These are phyloP conservation scores for Drosophila acutilabella DNA, from an alignment of 2,888 invertebrate genomes.

Conservation along the genomic window DNA sequence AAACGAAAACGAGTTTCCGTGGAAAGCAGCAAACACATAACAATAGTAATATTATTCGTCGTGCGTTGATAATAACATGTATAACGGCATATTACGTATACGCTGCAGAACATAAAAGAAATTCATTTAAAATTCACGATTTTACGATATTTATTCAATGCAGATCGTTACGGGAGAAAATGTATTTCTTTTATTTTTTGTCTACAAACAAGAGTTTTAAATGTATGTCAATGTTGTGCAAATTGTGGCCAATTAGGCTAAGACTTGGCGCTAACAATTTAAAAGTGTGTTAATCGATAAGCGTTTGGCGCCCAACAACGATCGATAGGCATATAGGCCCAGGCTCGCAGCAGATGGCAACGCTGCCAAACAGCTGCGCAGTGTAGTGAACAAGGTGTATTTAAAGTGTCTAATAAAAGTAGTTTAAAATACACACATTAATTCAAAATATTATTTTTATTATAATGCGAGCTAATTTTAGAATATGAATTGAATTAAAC, in stretches of 20 bases:
- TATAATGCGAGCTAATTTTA: no score
- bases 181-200: neutral
- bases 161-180: slow-evolving; percentile 11
- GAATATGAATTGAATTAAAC: no score
- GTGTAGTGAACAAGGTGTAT: no score
- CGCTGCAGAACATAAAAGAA: slow-evolving; percentile 16
- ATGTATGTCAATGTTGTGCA: slow-evolving; percentile 1
- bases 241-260: neutral
- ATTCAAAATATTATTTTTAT: no score
- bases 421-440: no score
- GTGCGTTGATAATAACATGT: slow-evolving; percentile 4
- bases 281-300: no score
- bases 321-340: no score
- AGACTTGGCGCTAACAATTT: no score
- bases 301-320: no score
- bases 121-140: neutral
- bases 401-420: no score
- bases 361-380: no score
- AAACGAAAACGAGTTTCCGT: slow-evolving; percentile 32
- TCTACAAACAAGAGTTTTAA: neutral
- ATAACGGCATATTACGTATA: slow-evolving; percentile 37
- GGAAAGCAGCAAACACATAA: slow-evolving; percentile 33
- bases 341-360: no score
- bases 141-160: slow-evolving; percentile 3
- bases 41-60: slow-evolving; percentile 22